phyloP scores from a whole-genome alignment of 2,113 vertebrate species.

The Taurulus bubalis region DNA sequence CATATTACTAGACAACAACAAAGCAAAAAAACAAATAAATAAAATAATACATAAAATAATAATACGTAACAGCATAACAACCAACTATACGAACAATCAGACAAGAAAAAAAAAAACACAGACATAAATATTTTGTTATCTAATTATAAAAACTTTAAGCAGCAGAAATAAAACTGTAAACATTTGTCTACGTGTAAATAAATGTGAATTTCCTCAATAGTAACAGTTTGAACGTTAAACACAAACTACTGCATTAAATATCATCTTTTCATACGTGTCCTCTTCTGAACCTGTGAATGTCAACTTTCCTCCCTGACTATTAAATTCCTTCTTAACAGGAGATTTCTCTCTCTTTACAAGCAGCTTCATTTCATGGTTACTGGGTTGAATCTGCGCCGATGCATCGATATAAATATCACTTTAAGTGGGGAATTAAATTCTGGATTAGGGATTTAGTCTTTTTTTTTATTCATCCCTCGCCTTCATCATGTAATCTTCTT shows the following conservation, averaged over 20 bases:
- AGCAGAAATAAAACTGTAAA: not conserved
- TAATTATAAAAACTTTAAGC: not conserved
- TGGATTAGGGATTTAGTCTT: slow-evolving; percentile 32
- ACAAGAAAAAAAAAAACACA: no score
- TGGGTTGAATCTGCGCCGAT: not conserved
- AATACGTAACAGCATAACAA: no score
- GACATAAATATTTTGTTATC: not conserved
- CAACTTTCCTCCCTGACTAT: not conserved
- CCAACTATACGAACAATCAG: no score
- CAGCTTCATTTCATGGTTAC: not conserved
- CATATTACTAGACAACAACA: no score
- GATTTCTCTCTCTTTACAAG: slow-evolving; percentile 6
- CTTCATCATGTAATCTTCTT: slow-evolving; percentile 40
- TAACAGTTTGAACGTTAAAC: not conserved
- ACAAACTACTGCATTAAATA: not conserved
- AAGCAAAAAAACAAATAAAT: no score
- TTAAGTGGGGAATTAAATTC: slow-evolving; percentile 38
- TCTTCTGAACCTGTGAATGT: not conserved
- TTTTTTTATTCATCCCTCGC: slow-evolving; percentile 19
- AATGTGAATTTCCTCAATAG: not conserved
- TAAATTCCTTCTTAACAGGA: not conserved
- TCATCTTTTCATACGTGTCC: not conserved
- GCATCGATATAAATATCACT: slow-evolving; percentile 5
- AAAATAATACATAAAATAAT: no score
- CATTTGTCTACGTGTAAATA: not conserved